Evolutionary conservation across 2,888 invertebrate species (phyloP).

Genomic region (Agrilus cyanescens): DNA sequence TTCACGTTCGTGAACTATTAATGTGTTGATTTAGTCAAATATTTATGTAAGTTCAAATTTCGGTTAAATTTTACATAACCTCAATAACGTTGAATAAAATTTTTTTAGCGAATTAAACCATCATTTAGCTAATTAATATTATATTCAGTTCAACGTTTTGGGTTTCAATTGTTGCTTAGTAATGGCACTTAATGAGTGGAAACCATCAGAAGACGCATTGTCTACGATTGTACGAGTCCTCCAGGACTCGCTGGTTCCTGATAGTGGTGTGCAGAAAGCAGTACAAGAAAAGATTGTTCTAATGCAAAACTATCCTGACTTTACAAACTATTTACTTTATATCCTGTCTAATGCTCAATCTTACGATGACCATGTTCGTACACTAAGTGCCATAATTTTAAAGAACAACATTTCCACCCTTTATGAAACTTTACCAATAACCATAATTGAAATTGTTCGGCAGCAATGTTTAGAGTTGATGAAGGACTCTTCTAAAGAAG

Average conservation of each 20-base stretch:
- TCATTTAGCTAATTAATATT: too few species aligned
- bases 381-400: conserved; percentile 89
- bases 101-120: too few species aligned
- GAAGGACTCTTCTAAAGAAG: conserved; percentile 87
- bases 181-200: conserved; percentile 64
- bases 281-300: conserved; percentile 98
- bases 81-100: too few species aligned
- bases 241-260: conserved; percentile 95
- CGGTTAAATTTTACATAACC: too few species aligned
- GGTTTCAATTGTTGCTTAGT: too few species aligned
- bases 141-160: too few species aligned
- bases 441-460: conserved; percentile 86
- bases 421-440: conserved; percentile 75
- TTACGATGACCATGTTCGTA: conserved; percentile 93
- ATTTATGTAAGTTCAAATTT: too few species aligned
- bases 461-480: conserved; percentile 87
- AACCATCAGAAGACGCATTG: conserved; percentile 90
- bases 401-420: conserved; percentile 95
- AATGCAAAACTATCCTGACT: conserved; percentile 93
- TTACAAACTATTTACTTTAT: conserved; percentile 96
- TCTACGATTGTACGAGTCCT: conserved; percentile 90
- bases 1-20: too few species aligned
- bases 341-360: conserved; percentile 84
- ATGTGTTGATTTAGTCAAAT: too few species aligned
- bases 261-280: conserved; percentile 86